A percentile compares a stretch with the other conserved stretches of the same genome.
Evolutionary conservation across 1,140 invertebrate genomes (phyloP).

Genomic region (Steinernema khuongi): DNA sequence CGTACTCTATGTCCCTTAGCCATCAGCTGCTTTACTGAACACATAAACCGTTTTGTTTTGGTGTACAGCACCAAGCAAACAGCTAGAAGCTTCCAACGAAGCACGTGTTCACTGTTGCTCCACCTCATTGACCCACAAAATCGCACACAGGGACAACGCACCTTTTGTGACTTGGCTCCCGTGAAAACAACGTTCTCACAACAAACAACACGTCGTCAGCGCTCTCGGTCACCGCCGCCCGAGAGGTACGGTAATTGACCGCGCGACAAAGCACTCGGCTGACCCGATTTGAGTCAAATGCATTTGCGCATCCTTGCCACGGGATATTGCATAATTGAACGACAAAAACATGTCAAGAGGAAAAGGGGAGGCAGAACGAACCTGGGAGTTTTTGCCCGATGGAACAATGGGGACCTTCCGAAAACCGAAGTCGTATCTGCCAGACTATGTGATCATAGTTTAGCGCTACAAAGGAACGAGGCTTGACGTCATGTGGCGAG

Average conservation of each 20-base stretch:
- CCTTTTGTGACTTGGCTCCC: background rate
- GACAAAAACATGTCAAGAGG: conserved; percentile 10
- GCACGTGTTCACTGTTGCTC: too few relatives aligned
- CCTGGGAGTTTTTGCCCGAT: background rate
- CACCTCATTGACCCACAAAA: too few relatives aligned
- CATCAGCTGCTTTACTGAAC: too few relatives aligned
- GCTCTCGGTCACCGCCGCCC: background rate
- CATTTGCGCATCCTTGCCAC: background rate
- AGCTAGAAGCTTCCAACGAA: too few relatives aligned
- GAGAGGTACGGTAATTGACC: background rate
- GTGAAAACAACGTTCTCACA: background rate
- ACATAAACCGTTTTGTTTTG: too few relatives aligned
- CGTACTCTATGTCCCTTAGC: too few relatives aligned
- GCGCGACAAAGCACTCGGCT: background rate
- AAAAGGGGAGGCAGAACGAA: background rate
- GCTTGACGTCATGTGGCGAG: too few relatives aligned
- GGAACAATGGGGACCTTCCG: background rate
- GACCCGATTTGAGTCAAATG: conserved; percentile 12
- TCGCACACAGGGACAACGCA: background rate
- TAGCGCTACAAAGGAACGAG: too few relatives aligned
- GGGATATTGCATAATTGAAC: background rate
- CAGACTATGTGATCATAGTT: too few relatives aligned
- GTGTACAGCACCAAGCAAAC: too few relatives aligned
- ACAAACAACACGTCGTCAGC: background rate
- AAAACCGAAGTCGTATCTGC: too few relatives aligned